Percentiles rank a stretch among this genome's conserved stretches.
These are phyloP conservation scores for Hafferia zeledoni DNA, from an alignment of 2,797 vertebrate genomes.

Conservation along the genomic window DNA sequence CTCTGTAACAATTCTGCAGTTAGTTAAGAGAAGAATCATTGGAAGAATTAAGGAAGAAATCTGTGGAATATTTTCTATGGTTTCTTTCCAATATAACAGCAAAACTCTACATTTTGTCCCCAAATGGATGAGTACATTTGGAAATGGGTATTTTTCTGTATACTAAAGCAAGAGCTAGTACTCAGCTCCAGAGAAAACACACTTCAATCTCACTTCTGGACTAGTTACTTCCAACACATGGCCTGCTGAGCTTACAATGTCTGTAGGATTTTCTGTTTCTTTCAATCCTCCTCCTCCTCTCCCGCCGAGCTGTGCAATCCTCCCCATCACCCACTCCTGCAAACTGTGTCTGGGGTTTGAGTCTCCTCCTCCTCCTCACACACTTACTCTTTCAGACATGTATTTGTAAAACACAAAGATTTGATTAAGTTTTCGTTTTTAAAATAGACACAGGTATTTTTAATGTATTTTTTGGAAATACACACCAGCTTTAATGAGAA, in stretches of 20 bases:
- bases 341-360: constrained; percentile 61
- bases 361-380: constrained; percentile 33
- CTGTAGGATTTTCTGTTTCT: constrained; percentile 53
- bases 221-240: constrained; percentile 37
- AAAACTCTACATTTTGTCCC: neutral
- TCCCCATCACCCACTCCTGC: constrained; percentile 51
- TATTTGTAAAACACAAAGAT: constrained; percentile 43
- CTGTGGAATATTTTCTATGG: neutral
- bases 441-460: constrained; percentile 41
- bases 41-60: neutral
- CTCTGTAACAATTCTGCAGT: neutral
- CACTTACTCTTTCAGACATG: constrained; percentile 30
- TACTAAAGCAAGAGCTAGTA: neutral
- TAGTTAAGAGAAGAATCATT: neutral
- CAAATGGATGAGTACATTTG: neutral
- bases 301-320: neutral
- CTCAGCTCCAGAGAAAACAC: neutral
- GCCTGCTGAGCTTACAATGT: constrained; percentile 12
- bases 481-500: neutral
- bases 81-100: neutral
- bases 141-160: neutral
- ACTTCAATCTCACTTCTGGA: constrained; percentile 20
- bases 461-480: neutral
- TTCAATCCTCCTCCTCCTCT: constrained; percentile 57
- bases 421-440: constrained; percentile 20